A percentile compares a stretch with the other conserved stretches of the same genome.
phyloP scores from a whole-genome alignment of 2,113 vertebrate species.

The Arizona elegans region DNA sequence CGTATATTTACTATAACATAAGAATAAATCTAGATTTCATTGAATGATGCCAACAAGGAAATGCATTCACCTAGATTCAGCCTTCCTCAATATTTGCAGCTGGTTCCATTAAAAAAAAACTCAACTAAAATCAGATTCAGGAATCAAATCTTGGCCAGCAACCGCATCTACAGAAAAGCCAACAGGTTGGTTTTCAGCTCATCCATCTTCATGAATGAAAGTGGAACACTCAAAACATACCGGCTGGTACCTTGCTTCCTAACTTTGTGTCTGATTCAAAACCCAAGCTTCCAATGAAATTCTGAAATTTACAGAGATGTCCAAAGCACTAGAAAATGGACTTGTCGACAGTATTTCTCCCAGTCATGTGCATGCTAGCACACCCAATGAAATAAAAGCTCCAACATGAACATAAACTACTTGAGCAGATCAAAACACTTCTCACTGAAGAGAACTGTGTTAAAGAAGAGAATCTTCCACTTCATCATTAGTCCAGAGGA shows the following conservation, averaged over 20 bases:
- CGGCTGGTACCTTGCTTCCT: constrained; percentile 8
- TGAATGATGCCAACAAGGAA: constrained; percentile 31
- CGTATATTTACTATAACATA: constrained; percentile 13
- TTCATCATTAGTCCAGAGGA: neutral
- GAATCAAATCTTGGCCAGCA: constrained; percentile 3
- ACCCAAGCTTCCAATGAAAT: neutral
- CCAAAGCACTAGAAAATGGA: neutral
- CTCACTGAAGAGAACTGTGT: neutral
- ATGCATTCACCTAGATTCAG: constrained; percentile 31
- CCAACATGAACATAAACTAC: constrained; percentile 7
- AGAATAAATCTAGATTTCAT: neutral
- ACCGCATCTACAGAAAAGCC: constrained; percentile 38
- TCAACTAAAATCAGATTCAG: constrained; percentile 1
- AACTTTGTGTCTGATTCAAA: constrained; percentile 3
- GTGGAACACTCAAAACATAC: constrained; percentile 3
- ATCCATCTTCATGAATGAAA: neutral
- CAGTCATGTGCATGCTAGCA: neutral
- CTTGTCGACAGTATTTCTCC: neutral
- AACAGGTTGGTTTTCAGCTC: constrained; percentile 42
- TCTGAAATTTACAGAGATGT: constrained; percentile 22
- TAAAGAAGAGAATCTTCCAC: neutral
- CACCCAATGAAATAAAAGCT: neutral
- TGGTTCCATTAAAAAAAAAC: neutral
- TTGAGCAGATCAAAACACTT: neutral
- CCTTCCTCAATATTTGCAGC: neutral